Base-by-base conservation (phyloP, 1,140 invertebrate species). In the Gonatopus flavifemur region DNA sequence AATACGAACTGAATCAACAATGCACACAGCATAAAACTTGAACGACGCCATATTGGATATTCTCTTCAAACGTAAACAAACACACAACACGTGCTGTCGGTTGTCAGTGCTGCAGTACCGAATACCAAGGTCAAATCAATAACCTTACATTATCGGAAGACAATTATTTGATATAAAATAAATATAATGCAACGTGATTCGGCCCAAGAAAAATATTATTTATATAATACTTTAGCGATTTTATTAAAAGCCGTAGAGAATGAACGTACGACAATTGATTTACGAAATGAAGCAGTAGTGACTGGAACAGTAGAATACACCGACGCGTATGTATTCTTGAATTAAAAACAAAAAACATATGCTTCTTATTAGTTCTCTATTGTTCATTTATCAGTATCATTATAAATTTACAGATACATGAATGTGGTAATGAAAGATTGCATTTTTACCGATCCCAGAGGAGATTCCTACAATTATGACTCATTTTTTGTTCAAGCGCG, bases 361-460 rank as follows among this genome's bases (percentile, higher is more conserved):
- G 41, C 25, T 15, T 31, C 4, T 36, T 44, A 39, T 22, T 21
- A 8, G 13, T 35, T 43, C 15, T 12, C 30, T 54, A 12, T 13
- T 13, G 21, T 44, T 42, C 8, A 0, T 10, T 49, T 28, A 9
- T 53, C 31, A 15, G 25, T 4, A 33, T 32, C 42, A 9, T 16
- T 20, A 49, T 37, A 35, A 7, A 38, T 48, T 78, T 76, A 25
- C 66, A 86, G 85, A 48, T 84, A 66, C 59, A 88, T 88, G 87
- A 87, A 87, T 60, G 65, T 88, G 30, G 72, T 78, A n/a, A 81
- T 88, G 76, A 69, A 60, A 39, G 76, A 86, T 64, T 84, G 83
- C 37, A 65, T 82, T 12, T 84, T 82, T 54, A 83, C 78, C 50
- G 80, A 84, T 68, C 69, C 79, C 9, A 73, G 76, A 65, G 82